A percentile compares a stretch with the other conserved stretches of the same genome.
phyloP scores from a whole-genome alignment of 2,888 invertebrate species.

The Isotomurus palustris region DNA sequence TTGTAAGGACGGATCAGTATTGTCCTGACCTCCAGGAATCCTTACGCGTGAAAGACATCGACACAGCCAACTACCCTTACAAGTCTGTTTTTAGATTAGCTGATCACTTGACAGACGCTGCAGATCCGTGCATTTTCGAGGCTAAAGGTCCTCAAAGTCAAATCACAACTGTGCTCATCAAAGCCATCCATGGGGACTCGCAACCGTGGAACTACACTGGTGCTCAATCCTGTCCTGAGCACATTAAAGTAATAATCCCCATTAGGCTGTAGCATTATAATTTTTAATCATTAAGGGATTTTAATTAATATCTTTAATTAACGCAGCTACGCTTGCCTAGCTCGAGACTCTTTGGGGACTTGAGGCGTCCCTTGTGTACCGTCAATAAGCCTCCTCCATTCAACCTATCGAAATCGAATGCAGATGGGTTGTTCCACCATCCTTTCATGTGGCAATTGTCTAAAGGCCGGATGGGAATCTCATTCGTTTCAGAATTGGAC shows the following conservation, averaged over 20 bases:
- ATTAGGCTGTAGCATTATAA: too few relatives aligned
- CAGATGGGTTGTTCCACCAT: slow-evolving; percentile 16
- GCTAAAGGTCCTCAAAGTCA: slow-evolving; percentile 24
- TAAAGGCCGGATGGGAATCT: slow-evolving; percentile 28
- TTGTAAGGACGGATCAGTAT: slow-evolving; percentile 26
- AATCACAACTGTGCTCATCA: slow-evolving; percentile 23
- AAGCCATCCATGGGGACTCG: slow-evolving; percentile 27
- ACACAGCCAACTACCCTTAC: slow-evolving; percentile 36
- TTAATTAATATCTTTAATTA: not conserved
- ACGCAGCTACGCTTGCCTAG: not conserved
- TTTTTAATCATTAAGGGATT: not conserved
- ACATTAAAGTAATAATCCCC: slow-evolving; percentile 36
- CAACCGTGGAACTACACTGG: slow-evolving; percentile 26
- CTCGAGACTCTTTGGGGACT: not conserved
- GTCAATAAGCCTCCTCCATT: not conserved
- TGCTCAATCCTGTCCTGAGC: slow-evolving; percentile 23
- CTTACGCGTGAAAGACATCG: slow-evolving; percentile 26
- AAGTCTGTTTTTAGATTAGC: slow-evolving; percentile 32
- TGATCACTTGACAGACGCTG: slow-evolving; percentile 17
- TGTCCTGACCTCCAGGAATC: slow-evolving; percentile 38
- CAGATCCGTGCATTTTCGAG: slow-evolving; percentile 33
- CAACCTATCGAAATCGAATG: not conserved
- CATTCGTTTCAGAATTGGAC: slow-evolving; percentile 21
- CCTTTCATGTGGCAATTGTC: slow-evolving; percentile 29
- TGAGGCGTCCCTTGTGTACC: not conserved